Conservation (phyloP, 2,888 invertebrate species). For the Bellardia pandia region DNA sequence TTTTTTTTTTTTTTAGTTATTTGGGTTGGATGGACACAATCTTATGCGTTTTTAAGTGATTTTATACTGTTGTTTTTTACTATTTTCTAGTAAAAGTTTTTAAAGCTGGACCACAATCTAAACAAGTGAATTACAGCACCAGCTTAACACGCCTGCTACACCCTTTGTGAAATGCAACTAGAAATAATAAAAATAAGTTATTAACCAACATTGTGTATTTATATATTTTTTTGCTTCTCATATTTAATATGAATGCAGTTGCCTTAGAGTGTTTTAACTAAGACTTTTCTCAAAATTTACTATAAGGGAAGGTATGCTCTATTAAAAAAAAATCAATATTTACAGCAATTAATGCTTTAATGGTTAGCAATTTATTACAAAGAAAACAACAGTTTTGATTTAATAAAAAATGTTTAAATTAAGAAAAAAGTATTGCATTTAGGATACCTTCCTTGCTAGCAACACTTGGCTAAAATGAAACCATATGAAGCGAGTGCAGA, state of each 20-base stretch:
- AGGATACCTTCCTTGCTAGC: constrained; percentile 4
- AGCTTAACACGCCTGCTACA: constrained; percentile 44
- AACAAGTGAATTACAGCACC: constrained; percentile 46
- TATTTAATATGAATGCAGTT: constrained; percentile 57
- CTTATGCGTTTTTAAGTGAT: constrained; percentile 60
- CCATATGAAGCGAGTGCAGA: constrained; percentile 46
- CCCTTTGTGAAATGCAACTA: constrained; percentile 47
- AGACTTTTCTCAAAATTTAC: constrained; percentile 15
- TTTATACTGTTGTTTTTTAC: constrained; percentile 33
- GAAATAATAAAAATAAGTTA: constrained; percentile 51
- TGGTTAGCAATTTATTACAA: no score
- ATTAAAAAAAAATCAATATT: no score
- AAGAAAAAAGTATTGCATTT: neutral
- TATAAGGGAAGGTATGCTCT: constrained; percentile 4
- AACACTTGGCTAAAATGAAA: constrained; percentile 33
- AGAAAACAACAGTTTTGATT: no score
- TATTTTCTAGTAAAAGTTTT: constrained; percentile 8
- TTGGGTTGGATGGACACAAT: constrained; percentile 37
- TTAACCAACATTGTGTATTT: constrained; percentile 45
- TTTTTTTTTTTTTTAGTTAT: constrained; percentile 33
- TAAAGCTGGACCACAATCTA: constrained; percentile 15
- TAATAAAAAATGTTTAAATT: no score
- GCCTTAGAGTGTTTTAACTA: constrained; percentile 11
- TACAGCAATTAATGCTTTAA: no score
- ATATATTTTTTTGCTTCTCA: neutral